These are phyloP conservation scores for Calameuta filiformis DNA, from an alignment of 2,888 invertebrate genomes.

Conservation along the genomic window DNA sequence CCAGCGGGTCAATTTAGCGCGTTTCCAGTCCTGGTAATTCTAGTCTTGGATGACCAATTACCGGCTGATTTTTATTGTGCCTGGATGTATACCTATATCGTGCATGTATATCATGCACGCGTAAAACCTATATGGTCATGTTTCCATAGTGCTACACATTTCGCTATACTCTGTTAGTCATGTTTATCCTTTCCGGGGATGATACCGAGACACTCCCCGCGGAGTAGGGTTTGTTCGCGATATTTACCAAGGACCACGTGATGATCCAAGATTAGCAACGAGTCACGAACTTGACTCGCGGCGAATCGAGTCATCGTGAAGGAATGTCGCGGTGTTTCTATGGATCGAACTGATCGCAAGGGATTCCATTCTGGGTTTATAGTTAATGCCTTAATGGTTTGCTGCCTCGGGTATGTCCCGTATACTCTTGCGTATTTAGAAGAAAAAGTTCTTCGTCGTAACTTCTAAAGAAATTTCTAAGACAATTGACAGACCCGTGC, in stretches of 20 bases:
- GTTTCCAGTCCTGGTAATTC: constrained; percentile 54
- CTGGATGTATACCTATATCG: not conserved
- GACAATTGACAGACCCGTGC: not conserved
- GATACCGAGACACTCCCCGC: not conserved
- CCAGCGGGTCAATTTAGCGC: constrained; percentile 51
- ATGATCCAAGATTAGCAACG: not conserved
- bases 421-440: not conserved
- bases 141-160: not conserved
- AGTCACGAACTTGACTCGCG: not conserved
- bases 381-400: not conserved
- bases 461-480: not conserved
- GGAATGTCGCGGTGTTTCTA: constrained; percentile 3
- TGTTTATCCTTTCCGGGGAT: not conserved
- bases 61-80: not conserved
- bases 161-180: not conserved
- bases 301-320: not conserved
- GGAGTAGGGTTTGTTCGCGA: not conserved
- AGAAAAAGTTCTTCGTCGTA: not conserved
- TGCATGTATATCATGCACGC: not conserved
- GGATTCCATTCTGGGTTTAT: not conserved
- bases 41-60: constrained; percentile 12
- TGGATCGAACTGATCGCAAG: not conserved
- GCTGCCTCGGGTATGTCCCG: not conserved
- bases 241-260: not conserved
- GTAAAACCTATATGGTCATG: not conserved